phyloP scores from a whole-genome alignment of 2,797 vertebrate genomes.

The Aphelocoma californica region DNA sequence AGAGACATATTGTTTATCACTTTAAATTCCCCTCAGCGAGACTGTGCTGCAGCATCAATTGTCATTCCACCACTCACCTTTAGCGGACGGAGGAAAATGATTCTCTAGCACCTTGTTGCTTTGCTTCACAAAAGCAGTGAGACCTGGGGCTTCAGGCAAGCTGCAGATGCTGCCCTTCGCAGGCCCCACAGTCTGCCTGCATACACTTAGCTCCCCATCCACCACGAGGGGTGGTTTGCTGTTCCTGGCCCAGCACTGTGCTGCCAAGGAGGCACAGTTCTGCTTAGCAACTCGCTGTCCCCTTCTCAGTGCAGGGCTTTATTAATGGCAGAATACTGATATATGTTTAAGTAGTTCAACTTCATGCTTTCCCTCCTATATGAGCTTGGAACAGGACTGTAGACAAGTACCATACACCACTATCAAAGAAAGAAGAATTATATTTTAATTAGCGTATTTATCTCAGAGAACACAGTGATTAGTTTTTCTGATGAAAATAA shows the following conservation, averaged over 20 bases:
- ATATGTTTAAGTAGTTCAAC: neutral
- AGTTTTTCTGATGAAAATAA: constrained; percentile 46
- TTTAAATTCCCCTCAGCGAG: neutral
- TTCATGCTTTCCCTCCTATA: neutral
- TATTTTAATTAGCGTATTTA: constrained; percentile 63
- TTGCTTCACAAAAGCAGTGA: neutral
- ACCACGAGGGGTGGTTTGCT: fast-evolving
- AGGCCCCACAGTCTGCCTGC: fast-evolving
- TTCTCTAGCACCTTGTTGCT: neutral
- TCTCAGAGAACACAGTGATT: constrained; percentile 13
- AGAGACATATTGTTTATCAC: neutral
- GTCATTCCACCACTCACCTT: neutral
- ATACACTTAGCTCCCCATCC: neutral
- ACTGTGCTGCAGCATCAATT: neutral
- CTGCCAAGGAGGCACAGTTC: neutral
- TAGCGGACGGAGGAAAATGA: fast-evolving
- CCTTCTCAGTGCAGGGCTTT: neutral
- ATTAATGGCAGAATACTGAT: neutral
- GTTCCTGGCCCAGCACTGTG: neutral
- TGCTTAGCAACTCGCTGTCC: neutral
- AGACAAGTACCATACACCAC: neutral
- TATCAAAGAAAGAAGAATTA: constrained; percentile 41
- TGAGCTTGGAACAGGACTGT: neutral
- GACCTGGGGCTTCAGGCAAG: neutral
- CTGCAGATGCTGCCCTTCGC: neutral